Evolutionary conservation across 1,140 invertebrate genomes (phyloP).

Genomic region (Drosophila biarmipes): DNA sequence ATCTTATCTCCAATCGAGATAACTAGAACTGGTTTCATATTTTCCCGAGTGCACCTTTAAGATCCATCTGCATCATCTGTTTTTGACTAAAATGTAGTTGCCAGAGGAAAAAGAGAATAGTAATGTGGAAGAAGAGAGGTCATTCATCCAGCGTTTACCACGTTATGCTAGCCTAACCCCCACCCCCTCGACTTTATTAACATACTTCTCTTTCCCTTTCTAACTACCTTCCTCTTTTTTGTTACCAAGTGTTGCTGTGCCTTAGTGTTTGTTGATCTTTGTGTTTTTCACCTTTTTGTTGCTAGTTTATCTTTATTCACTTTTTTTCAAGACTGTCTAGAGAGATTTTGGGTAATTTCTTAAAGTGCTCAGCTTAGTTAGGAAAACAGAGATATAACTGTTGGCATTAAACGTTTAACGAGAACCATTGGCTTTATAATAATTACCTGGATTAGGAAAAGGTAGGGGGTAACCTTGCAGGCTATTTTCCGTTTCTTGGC

Average conservation of each 20-base stretch:
- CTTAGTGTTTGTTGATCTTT: slow-evolving; percentile 8
- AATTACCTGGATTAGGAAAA: neutral
- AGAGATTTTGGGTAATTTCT: neutral
- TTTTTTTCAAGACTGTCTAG: slow-evolving; percentile 2
- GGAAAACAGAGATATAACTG: neutral
- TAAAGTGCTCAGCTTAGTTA: neutral
- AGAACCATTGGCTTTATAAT: neutral
- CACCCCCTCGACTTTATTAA: slow-evolving; percentile 58
- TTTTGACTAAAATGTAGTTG: slow-evolving; percentile 30
- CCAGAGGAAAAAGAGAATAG: slow-evolving; percentile 1
- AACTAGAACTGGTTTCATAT: neutral
- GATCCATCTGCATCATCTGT: slow-evolving; percentile 34
- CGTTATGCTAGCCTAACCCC: slow-evolving; percentile 50
- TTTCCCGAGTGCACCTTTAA: slow-evolving; percentile 9
- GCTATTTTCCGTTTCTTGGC: neutral
- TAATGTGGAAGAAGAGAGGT: slow-evolving; percentile 43
- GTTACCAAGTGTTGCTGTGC: slow-evolving; percentile 13
- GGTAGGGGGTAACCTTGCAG: neutral
- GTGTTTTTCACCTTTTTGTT: neutral
- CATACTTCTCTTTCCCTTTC: slow-evolving; percentile 62
- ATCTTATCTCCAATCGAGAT: neutral
- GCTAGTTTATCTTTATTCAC: neutral
- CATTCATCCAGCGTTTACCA: slow-evolving; percentile 80
- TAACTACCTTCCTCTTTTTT: slow-evolving; percentile 39
- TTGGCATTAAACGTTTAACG: neutral